phyloP scores from a whole-genome alignment of 2,888 invertebrate species.

The Platynereis dumerilii region DNA sequence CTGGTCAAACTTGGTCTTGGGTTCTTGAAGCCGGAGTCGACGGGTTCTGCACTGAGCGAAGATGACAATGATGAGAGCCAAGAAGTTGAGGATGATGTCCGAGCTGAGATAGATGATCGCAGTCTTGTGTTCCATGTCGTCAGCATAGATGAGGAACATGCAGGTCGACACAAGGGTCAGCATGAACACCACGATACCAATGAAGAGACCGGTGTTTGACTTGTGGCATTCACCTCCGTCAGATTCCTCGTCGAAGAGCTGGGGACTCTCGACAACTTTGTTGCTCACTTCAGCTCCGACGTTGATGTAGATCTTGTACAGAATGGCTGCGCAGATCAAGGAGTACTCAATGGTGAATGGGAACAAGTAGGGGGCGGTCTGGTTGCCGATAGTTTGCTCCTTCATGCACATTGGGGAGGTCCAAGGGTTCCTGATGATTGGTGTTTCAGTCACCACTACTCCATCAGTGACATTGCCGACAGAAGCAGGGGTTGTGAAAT shows the following conservation, averaged over 20 bases:
- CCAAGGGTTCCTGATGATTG: too few relatives aligned
- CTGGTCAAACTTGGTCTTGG: slow-evolving; percentile 9
- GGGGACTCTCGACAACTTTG: not conserved
- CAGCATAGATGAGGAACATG: slow-evolving; percentile 52
- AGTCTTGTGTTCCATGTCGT: slow-evolving; percentile 37
- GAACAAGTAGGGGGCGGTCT: slow-evolving; percentile 27
- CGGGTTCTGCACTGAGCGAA: slow-evolving; percentile 8
- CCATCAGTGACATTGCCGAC: too few relatives aligned
- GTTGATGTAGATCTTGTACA: slow-evolving; percentile 20
- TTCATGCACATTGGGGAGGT: not conserved
- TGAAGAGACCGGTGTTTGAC: slow-evolving; percentile 63
- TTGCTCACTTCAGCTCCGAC: slow-evolving; percentile 6
- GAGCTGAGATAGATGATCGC: slow-evolving; percentile 10
- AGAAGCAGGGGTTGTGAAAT: too few relatives aligned
- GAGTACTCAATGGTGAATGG: slow-evolving; percentile 28
- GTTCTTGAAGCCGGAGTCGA: not conserved
- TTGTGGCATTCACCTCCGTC: slow-evolving; percentile 59
- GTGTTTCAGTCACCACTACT: too few relatives aligned
- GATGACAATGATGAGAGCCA: not conserved
- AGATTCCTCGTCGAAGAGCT: not conserved
- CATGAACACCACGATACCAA: slow-evolving; percentile 61
- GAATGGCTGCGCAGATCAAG: slow-evolving; percentile 20
- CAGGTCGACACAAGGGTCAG: slow-evolving; percentile 54
- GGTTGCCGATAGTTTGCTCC: slow-evolving; percentile 6
- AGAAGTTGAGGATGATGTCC: slow-evolving; percentile 9